These are phyloP conservation scores for Theristicus caerulescens DNA, from an alignment of 2,113 vertebrate genomes.

Conservation along the genomic window DNA sequence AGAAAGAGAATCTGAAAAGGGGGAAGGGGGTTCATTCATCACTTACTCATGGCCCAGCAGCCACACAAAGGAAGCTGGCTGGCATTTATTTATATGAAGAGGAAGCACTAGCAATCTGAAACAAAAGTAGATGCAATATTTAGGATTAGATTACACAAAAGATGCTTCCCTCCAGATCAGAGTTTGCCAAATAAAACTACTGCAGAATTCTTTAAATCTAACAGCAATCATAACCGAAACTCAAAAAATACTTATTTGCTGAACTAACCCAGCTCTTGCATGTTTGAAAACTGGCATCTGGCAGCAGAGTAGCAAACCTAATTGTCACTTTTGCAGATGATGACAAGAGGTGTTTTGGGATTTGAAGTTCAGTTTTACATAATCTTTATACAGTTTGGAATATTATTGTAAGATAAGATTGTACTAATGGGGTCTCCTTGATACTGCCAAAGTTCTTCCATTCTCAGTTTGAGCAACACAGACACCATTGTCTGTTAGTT, in stretches of 20 bases:
- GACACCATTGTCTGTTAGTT: not conserved
- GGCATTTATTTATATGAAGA: not conserved
- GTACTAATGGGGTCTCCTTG: not conserved
- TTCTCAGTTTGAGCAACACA: not conserved
- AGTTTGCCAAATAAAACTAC: not conserved
- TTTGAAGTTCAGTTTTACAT: not conserved
- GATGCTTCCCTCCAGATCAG: not conserved
- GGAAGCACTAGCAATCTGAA: not conserved
- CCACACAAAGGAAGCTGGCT: not conserved
- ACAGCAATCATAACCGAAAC: fast-evolving
- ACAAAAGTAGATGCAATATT: not conserved
- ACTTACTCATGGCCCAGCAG: not conserved
- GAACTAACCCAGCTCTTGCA: not conserved
- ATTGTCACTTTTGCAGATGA: not conserved
- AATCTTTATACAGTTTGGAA: not conserved
- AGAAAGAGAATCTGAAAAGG: not conserved
- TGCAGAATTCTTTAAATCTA: not conserved
- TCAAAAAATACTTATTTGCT: not conserved
- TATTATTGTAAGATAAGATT: not conserved
- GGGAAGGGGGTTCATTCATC: not conserved
- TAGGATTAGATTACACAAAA: not conserved
- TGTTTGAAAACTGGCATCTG: not conserved
- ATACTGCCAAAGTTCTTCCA: not conserved
- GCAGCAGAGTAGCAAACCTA: not conserved
- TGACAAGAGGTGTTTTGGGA: not conserved